Conservation (phyloP, 2,888 invertebrate genomes). For the Alloplasta piceator region DNA sequence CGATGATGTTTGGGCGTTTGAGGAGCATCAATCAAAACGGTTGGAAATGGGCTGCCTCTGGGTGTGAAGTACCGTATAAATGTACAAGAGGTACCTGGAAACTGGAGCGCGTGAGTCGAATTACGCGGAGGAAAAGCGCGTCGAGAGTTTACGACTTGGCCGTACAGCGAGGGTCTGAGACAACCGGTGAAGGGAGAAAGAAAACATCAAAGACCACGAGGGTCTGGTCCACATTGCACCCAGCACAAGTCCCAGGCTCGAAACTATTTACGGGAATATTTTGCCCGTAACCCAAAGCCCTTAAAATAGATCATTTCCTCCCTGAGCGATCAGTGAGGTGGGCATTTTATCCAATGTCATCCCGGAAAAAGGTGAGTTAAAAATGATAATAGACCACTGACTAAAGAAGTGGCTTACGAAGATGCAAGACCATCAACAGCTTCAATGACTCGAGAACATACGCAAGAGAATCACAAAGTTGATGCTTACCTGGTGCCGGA, state of each 20-base stretch:
- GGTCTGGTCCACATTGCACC: slow-evolving; percentile 56
- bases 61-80: slow-evolving; percentile 16
- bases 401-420: too few relatives aligned
- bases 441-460: too few relatives aligned
- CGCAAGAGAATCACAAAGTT: slow-evolving; percentile 59
- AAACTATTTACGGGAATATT: not conserved
- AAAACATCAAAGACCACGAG: slow-evolving; percentile 50
- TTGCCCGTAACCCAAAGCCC: too few relatives aligned
- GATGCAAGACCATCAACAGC: too few relatives aligned
- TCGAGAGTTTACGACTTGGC: slow-evolving; percentile 73
- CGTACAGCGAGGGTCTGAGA: slow-evolving; percentile 62
- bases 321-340: too few relatives aligned
- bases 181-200: slow-evolving; percentile 28
- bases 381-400: too few relatives aligned
- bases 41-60: slow-evolving; percentile 37
- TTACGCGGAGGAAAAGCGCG: slow-evolving; percentile 75
- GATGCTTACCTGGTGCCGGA: slow-evolving; percentile 90
- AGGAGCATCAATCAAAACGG: slow-evolving; percentile 67
- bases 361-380: too few relatives aligned
- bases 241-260: slow-evolving; percentile 32
- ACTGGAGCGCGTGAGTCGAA: slow-evolving; percentile 66
- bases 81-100: slow-evolving; percentile 11
- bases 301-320: too few relatives aligned
- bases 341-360: too few relatives aligned
- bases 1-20: slow-evolving; percentile 43